These are phyloP conservation scores for Armadillidium nasatum DNA, from an alignment of 1,140 invertebrate species.

Conservation along the genomic window DNA sequence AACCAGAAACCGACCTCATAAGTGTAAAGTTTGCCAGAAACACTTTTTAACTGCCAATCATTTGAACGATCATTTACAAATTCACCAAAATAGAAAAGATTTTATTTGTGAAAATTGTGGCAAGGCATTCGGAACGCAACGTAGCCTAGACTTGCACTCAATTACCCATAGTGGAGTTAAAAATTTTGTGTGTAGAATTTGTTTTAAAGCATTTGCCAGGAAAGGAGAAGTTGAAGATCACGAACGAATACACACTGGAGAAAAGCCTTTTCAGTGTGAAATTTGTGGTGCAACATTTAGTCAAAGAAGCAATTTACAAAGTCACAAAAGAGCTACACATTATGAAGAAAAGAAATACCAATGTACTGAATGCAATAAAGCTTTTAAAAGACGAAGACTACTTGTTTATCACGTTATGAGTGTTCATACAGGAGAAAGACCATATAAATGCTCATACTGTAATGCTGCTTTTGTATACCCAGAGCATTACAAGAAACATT, in stretches of 20 bases:
- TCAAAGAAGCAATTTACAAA: conserved; percentile 45
- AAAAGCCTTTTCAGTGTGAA: conserved; percentile 56
- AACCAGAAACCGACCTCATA: conserved; percentile 62
- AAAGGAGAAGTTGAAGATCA: conserved; percentile 71
- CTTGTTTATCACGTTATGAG: conserved; percentile 77
- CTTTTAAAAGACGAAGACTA: conserved; percentile 67
- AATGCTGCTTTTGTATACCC: conserved; percentile 74
- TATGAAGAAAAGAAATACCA: conserved; percentile 64
- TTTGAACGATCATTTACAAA: conserved; percentile 45
- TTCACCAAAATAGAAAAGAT: conserved; percentile 49
- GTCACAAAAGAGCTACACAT: conserved; percentile 70
- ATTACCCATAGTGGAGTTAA: conserved; percentile 54
- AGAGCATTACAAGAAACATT: conserved; percentile 76
- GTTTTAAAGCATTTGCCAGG: conserved; percentile 55
- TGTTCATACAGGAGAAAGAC: conserved; percentile 70
- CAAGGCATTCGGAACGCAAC: conserved; percentile 41
- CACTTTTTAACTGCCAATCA: conserved; percentile 70
- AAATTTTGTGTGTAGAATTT: conserved; percentile 68
- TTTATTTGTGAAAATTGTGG: conserved; percentile 46
- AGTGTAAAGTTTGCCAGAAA: conserved; percentile 64
- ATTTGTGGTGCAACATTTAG: conserved; percentile 49
- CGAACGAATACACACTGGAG: conserved; percentile 65
- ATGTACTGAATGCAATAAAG: conserved; percentile 58
- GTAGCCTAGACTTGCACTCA: conserved; percentile 41
- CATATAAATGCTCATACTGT: conserved; percentile 68